A percentile compares a stretch with the other conserved stretches of the same genome.
Evolutionary conservation across 2,113 vertebrate genomes (phyloP).

Genomic region (Corythornis madagascariensis): DNA sequence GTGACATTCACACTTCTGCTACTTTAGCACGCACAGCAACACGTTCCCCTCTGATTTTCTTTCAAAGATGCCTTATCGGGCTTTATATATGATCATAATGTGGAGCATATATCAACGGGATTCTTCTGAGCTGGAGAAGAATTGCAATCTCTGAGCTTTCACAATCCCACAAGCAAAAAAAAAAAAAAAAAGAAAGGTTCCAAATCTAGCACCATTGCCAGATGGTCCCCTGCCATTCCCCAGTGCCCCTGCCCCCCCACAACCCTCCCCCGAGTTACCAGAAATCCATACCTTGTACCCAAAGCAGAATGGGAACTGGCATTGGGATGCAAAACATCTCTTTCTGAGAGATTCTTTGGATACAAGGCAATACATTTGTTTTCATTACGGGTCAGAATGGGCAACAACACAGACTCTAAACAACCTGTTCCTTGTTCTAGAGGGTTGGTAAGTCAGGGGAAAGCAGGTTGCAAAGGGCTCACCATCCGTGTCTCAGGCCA

Average conservation of each 20-base stretch:
- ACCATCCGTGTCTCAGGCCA: neutral
- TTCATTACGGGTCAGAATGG: neutral
- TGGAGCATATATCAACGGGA: constrained; percentile 45
- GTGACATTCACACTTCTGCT: constrained; percentile 46
- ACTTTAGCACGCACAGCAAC: neutral
- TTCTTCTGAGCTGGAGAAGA: constrained; percentile 42
- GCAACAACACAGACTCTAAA: neutral
- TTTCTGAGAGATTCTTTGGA: neutral
- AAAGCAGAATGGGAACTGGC: neutral
- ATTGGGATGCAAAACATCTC: neutral
- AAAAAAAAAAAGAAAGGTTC: neutral
- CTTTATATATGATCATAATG: constrained; percentile 62
- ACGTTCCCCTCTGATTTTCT: constrained; percentile 51
- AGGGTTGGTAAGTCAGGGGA: neutral
- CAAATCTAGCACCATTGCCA: neutral
- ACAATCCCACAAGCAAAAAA: neutral
- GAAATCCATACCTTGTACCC: neutral
- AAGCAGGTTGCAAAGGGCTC: neutral
- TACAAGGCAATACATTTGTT: neutral
- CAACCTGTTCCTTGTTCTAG: neutral
- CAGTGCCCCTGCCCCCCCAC: too few relatives aligned
- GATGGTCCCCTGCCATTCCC: neutral
- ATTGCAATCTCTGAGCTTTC: constrained; percentile 20
- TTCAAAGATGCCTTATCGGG: constrained; percentile 63
- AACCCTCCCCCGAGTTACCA: neutral